Percentiles rank a stretch among this genome's conserved stretches.
Conservation (phyloP, 2,888 invertebrate genomes). For the Noctua comes region DNA sequence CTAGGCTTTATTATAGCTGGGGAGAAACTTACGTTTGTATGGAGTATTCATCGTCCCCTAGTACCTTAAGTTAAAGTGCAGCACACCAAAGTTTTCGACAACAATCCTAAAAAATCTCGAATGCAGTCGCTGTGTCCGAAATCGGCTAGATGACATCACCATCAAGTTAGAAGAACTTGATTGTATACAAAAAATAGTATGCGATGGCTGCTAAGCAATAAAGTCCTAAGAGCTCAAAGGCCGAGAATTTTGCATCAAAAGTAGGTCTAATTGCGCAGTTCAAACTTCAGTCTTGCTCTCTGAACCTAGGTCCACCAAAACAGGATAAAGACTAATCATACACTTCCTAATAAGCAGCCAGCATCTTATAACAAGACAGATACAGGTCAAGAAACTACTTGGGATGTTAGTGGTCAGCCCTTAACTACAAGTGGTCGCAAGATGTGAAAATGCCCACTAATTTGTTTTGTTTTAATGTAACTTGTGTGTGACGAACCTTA, state of each 20-base stretch:
- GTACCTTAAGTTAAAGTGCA: neutral
- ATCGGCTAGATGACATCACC: neutral
- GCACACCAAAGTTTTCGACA: neutral
- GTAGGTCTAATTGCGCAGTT: neutral
- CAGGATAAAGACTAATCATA: constrained; percentile 38
- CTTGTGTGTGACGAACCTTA: no score
- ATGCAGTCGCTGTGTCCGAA: neutral
- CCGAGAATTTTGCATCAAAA: neutral
- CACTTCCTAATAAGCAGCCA: constrained; percentile 34
- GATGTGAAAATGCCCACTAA: no score
- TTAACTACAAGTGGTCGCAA: no score
- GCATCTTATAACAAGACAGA: neutral
- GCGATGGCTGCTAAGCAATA: neutral
- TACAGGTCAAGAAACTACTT: constrained; percentile 27
- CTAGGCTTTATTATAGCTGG: neutral
- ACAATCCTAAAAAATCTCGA: neutral
- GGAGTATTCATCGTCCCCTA: neutral
- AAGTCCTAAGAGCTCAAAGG: neutral
- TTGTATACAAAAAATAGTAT: neutral
- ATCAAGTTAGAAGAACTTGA: neutral
- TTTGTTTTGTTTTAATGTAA: no score
- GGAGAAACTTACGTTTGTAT: neutral
- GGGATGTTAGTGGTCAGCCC: neutral
- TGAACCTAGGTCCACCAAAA: constrained; percentile 17
- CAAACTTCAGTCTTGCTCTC: neutral